phyloP scores from a whole-genome alignment of 2,888 invertebrate species.

The Dorcus parallelipipedus region DNA sequence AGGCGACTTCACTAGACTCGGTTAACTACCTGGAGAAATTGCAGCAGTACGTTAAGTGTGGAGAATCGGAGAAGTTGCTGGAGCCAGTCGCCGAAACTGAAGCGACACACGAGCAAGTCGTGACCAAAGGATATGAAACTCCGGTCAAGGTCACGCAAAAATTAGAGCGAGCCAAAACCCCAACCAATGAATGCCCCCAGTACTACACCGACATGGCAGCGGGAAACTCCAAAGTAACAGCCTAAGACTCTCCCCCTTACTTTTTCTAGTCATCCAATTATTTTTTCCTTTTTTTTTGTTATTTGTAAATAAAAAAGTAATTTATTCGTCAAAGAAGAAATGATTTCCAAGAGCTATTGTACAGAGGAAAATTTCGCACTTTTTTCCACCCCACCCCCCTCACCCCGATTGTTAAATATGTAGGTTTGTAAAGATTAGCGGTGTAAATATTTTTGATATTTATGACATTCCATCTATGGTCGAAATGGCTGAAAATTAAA shows the following conservation, averaged over 20 bases:
- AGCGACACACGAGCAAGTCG: constrained; percentile 10
- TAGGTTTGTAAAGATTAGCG: not conserved
- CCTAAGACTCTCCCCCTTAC: too few species aligned
- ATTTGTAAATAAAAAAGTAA: too few species aligned
- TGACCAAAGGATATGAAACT: constrained; percentile 42
- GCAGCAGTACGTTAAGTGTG: constrained; percentile 39
- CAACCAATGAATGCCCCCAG: constrained; percentile 42
- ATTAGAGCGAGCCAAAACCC: constrained; percentile 30
- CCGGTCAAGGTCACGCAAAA: constrained; percentile 39
- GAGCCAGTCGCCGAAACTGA: constrained; percentile 15
- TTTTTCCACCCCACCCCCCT: too few species aligned
- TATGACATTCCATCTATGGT: not conserved
- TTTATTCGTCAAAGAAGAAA: too few species aligned
- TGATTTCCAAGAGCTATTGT: too few species aligned
- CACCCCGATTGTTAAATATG: too few species aligned
- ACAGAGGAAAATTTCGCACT: too few species aligned
- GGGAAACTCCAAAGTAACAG: not conserved
- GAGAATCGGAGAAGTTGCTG: constrained; percentile 36
- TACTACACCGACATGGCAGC: constrained; percentile 46
- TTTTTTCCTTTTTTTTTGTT: too few species aligned
- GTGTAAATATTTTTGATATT: constrained; percentile 3
- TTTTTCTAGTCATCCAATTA: too few species aligned
- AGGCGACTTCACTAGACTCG: constrained; percentile 11
- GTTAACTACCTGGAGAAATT: constrained; percentile 30
- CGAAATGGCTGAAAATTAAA: not conserved